Evolutionary conservation across 64 coral and sea anemone species (phyloP).

Genomic region (Catalaphyllia jardinei): DNA sequence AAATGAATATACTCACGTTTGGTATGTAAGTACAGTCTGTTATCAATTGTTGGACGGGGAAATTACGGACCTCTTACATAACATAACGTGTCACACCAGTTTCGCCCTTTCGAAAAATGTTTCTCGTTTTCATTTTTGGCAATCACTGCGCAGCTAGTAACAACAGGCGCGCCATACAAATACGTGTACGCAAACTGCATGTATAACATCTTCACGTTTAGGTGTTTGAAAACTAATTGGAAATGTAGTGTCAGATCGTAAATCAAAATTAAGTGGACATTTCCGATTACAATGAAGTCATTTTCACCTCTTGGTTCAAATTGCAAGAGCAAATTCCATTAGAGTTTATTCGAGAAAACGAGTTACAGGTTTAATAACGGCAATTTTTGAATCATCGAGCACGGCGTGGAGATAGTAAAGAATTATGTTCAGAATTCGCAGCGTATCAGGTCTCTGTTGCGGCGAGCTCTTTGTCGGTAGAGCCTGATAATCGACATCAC

Average conservation of each 20-base stretch:
- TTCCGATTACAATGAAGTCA: constrained; percentile 14
- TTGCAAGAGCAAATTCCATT: constrained; percentile 2
- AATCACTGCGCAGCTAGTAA: too few species aligned
- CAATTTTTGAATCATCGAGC: neutral
- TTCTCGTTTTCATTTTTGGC: too few species aligned
- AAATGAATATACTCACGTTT: too few species aligned
- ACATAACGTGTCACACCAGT: too few species aligned
- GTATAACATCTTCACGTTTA: neutral
- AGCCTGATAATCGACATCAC: neutral
- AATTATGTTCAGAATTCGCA: neutral
- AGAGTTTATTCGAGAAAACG: neutral
- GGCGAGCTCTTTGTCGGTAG: constrained; percentile 20
- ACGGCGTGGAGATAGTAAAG: neutral
- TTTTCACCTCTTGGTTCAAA: constrained; percentile 16
- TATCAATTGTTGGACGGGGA: too few species aligned
- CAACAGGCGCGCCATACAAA: neutral
- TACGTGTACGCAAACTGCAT: neutral
- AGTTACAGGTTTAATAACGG: neutral
- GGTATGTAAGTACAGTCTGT: too few species aligned
- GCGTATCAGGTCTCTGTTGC: neutral
- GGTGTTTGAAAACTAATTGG: neutral
- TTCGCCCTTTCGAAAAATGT: too few species aligned
- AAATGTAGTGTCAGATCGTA: constrained; percentile 18
- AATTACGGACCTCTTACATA: too few species aligned
- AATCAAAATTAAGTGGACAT: constrained; percentile 24